Percentiles rank a stretch among this genome's conserved stretches.
Conservation (phyloP, 37 sponge, comb jelly and placozoan genomes). For the Beroe forskalii region DNA sequence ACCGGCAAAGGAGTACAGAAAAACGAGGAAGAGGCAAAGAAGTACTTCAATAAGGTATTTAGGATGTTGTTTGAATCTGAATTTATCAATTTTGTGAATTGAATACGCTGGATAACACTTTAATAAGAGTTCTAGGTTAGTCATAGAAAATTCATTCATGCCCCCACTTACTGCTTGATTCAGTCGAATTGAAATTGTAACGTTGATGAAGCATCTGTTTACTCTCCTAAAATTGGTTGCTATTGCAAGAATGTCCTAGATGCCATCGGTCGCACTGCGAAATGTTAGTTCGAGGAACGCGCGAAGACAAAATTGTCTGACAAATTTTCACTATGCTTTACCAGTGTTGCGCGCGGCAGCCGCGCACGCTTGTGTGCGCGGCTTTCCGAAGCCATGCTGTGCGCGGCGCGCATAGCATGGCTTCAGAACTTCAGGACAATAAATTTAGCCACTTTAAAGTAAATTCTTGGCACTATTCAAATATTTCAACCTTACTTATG, state of each 20-base stretch:
- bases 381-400: not conserved
- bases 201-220: not conserved
- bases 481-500: too few relatives aligned
- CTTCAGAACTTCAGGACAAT: too few relatives aligned
- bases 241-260: not conserved
- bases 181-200: too few relatives aligned
- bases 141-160: too few relatives aligned
- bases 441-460: too few relatives aligned
- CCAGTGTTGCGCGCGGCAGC: not conserved
- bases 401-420: not conserved
- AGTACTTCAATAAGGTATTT: conserved; percentile 54
- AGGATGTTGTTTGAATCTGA: too few relatives aligned
- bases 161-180: too few relatives aligned
- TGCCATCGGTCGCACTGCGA: not conserved
- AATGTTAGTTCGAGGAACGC: not conserved
- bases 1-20: conserved; percentile 57
- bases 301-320: not conserved
- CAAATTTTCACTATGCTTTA: not conserved
- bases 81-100: too few relatives aligned
- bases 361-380: not conserved
- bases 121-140: too few relatives aligned
- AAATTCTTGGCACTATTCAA: too few relatives aligned
- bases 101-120: too few relatives aligned
- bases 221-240: not conserved
- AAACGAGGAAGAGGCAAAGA: conserved; percentile 25